Percentiles rank a stretch among this genome's conserved stretches.
Conservation (phyloP, 2,113 vertebrate genomes). For the Sceloporus undulatus region DNA sequence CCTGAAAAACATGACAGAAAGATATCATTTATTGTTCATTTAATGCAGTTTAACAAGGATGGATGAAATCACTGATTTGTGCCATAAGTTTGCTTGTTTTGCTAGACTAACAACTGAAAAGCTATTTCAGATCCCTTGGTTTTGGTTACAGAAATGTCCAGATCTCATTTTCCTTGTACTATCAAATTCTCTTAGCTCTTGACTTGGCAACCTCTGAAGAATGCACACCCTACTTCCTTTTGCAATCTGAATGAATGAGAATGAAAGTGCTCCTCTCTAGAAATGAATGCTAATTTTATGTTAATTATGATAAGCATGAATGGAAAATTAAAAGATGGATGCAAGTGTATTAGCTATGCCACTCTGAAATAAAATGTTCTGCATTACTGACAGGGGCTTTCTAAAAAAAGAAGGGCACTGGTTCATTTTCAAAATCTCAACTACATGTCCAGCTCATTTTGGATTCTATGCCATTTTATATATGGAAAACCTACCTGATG, state of each 20-base stretch:
- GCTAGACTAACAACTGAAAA: slow-evolving; percentile 12
- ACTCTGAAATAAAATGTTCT: not conserved
- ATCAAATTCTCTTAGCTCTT: slow-evolving; percentile 33
- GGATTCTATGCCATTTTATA: not conserved
- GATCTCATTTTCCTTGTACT: slow-evolving; percentile 38
- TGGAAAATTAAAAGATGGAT: not conserved
- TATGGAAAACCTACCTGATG: slow-evolving; percentile 83
- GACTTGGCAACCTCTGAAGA: slow-evolving; percentile 35
- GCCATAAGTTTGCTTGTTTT: slow-evolving; percentile 26
- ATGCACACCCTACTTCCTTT: slow-evolving; percentile 1
- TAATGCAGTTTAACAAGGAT: slow-evolving; percentile 19
- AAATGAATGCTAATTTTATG: not conserved
- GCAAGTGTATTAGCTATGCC: not conserved
- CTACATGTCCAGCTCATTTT: slow-evolving; percentile 21
- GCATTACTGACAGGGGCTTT: not conserved
- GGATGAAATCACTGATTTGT: slow-evolving; percentile 31
- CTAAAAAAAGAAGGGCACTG: not conserved
- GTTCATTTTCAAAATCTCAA: slow-evolving; percentile 27
- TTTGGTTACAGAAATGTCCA: slow-evolving; percentile 39
- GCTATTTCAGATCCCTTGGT: slow-evolving; percentile 38
- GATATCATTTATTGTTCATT: slow-evolving; percentile 29
- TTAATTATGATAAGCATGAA: slow-evolving; percentile 26
- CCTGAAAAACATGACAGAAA: slow-evolving; percentile 78
- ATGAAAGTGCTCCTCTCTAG: not conserved
- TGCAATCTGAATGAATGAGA: slow-evolving; percentile 34